Evolutionary conservation across 2,797 vertebrate genomes (phyloP).

Genomic region (Garrulus glandarius): DNA sequence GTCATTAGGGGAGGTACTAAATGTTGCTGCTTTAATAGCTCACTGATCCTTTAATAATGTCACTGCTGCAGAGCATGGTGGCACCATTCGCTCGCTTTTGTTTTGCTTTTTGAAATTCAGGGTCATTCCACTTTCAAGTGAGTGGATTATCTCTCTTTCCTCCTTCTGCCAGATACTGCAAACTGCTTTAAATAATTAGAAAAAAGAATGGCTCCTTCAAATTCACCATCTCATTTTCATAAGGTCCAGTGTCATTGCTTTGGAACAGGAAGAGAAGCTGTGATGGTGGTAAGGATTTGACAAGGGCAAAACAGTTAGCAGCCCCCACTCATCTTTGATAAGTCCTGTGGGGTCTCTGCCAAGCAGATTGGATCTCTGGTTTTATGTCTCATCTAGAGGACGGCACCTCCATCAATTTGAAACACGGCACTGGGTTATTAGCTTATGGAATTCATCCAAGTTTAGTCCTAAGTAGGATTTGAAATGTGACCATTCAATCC

Average conservation of each 20-base stretch:
- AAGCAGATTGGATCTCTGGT: conserved; percentile 61
- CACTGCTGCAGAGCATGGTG: conserved; percentile 57
- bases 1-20: conserved; percentile 68
- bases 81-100: conserved; percentile 58
- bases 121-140: conserved; percentile 61
- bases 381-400: conserved; percentile 70
- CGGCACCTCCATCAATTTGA: conserved; percentile 63
- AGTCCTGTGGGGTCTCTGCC: conserved; percentile 70
- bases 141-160: conserved; percentile 43
- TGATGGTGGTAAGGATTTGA: conserved; percentile 56
- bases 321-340: conserved; percentile 67
- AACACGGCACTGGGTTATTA: conserved; percentile 60
- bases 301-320: conserved; percentile 70
- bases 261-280: conserved; percentile 6
- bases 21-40: conserved; percentile 71
- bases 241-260: conserved; percentile 44
- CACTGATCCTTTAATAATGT: conserved; percentile 73
- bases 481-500: conserved; percentile 46
- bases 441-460: conserved; percentile 61
- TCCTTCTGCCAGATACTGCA: conserved; percentile 20
- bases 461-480: conserved; percentile 58
- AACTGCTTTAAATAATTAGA: conserved; percentile 66
- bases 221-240: conserved; percentile 59
- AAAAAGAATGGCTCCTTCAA: conserved; percentile 54
- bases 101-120: conserved; percentile 69